Conservation (phyloP, 2,888 invertebrate genomes). For the Tuta absoluta region DNA sequence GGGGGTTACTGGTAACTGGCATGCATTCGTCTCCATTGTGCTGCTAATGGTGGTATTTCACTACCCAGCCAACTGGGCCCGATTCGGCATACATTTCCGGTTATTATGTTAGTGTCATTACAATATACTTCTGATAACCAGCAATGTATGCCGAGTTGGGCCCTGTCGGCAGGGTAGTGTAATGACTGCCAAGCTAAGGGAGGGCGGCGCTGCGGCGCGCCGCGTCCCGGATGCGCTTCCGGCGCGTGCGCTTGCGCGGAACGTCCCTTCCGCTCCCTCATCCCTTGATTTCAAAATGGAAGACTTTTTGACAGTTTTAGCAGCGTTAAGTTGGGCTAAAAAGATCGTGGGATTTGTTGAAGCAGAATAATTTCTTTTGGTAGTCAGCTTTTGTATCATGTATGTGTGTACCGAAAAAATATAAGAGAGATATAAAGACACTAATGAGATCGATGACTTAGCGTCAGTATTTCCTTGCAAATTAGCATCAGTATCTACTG, state of each 20-base stretch:
- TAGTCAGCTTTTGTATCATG: too few relatives aligned
- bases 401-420: too few relatives aligned
- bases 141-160: not conserved
- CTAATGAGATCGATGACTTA: too few relatives aligned
- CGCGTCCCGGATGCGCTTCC: slow-evolving; percentile 78
- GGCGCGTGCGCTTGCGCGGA: slow-evolving; percentile 71
- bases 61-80: too few relatives aligned
- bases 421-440: too few relatives aligned
- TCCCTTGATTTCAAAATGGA: slow-evolving; percentile 63
- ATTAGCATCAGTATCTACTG: too few relatives aligned
- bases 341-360: slow-evolving; percentile 5
- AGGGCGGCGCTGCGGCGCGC: slow-evolving; percentile 64
- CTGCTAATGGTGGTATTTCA: not conserved
- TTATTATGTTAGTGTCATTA: too few relatives aligned
- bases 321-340: too few relatives aligned
- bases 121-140: too few relatives aligned
- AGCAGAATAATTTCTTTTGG: not conserved
- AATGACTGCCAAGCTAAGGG: slow-evolving; percentile 34
- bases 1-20: not conserved
- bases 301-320: slow-evolving; percentile 27
- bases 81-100: too few relatives aligned
- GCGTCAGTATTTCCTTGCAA: too few relatives aligned
- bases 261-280: slow-evolving; percentile 75
- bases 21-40: not conserved
- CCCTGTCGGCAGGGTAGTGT: slow-evolving; percentile 38